Conservation (phyloP, 1,140 invertebrate species). For the Conus ventricosus region DNA sequence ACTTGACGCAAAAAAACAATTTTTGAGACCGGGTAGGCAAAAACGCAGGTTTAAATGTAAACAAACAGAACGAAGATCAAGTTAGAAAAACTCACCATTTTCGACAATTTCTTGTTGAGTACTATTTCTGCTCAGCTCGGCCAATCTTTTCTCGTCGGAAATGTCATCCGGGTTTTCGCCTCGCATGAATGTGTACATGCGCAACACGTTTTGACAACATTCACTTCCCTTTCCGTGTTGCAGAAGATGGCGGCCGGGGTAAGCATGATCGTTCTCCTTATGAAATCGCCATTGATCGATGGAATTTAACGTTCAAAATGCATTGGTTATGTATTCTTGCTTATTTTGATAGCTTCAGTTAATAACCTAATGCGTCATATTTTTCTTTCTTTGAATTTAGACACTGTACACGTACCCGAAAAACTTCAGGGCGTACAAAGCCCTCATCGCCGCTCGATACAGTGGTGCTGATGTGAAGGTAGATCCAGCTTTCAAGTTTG, state of each 20-base stretch:
- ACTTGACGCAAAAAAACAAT: neutral
- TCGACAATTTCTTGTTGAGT: conserved; percentile 23
- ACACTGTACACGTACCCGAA: conserved; percentile 96
- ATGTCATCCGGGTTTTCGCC: conserved; percentile 39
- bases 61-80: neutral
- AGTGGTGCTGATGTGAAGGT: conserved; percentile 92
- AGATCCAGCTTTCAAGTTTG: conserved; percentile 88
- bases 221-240: conserved; percentile 72
- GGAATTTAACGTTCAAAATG: neutral
- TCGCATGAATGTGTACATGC: conserved; percentile 34
- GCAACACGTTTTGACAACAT: conserved; percentile 19
- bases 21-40: neutral
- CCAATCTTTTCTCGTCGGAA: conserved; percentile 18
- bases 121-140: neutral
- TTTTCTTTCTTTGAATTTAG: conserved; percentile 80
- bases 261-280: neutral
- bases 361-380: neutral
- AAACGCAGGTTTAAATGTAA: neutral
- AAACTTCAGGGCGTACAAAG: conserved; percentile 93
- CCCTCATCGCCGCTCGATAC: conserved; percentile 95
- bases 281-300: conserved; percentile 18
- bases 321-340: neutral
- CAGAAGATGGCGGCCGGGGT: conserved; percentile 58
- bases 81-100: conserved; percentile 27
- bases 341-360: neutral